Base-by-base conservation (phyloP, 2,113 vertebrate species). In the Anhinga anhinga region DNA sequence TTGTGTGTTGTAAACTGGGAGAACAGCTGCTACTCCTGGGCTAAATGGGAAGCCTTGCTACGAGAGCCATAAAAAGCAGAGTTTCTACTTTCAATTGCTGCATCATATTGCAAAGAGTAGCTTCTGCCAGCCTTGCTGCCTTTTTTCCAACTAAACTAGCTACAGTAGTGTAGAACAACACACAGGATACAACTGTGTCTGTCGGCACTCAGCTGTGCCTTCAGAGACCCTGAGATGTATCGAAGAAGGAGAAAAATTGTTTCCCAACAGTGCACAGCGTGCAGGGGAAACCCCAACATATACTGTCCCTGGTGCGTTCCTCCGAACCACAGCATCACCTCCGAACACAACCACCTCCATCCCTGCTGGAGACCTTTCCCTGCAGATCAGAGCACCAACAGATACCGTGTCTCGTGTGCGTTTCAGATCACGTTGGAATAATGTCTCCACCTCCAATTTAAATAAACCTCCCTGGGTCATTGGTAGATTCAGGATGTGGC, bases 1-100 rank as follows among this genome's bases (percentile, higher is more conserved):
- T 90, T 55, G 77, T 82, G 76, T 91, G 74, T 17, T 94, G 92
- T 93, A 67, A 96, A 96, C 79, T 22, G 20, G 69, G 70, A 94
- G 88, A 94, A 85, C 73, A 95, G 67, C 77, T 93, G 81, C 83
- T 96, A 14, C 50, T 93, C 65, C 95, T 84, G 40, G 58, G 78
- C 63, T 83, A 87, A 93, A 91, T 5, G 19, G 74, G 80, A 95
- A 94, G 83, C 27, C 53, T 94, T 83, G 69, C 74, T 67, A 88
- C 3, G 11, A 73, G 58, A 88, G 52, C 38, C 90, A 78, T 88
- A 94, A 50, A 84, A 92, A 90, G 36, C 66, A 44, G 65, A 80
- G 62, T 66, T 89, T 58, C 71, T 82, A 52, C 45, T 78, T 79
- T 70, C 44, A 44, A 32, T 80, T 72, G 53, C 74, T 88, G 80